Base-by-base conservation (phyloP, 1,140 invertebrate genomes). In the Onthophagus taurus region DNA sequence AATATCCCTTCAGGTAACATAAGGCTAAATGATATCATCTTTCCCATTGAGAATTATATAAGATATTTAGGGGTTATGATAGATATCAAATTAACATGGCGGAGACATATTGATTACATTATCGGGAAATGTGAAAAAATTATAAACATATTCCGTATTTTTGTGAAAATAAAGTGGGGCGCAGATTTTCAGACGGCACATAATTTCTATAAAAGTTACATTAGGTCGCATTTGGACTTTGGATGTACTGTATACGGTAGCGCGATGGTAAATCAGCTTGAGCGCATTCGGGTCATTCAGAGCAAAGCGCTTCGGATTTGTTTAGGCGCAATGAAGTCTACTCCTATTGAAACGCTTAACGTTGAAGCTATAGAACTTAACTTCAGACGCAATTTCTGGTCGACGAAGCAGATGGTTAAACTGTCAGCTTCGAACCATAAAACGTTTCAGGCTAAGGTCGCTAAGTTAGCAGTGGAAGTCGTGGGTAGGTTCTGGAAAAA, bases 121-220 rank as follows among this genome's bases (percentile, higher is more conserved):
- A 16, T 33, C 17, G 31, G n/a, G 31, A 33, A 33, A 33, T 33
- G 31, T 33, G 31, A 33, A 8, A 33, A 33, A 33, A 16, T 13
- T 33, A 4, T 33, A 13, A 33, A 33, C 17, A 14, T 33, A 33
- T 14, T 33, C 12, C 13, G 31, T 12, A 11, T 12, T 33, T 14
- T 33, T 14, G 17, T 33, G 31, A 33, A 33, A 33, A 16, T 33
- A 8, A 14, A 12, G 17, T 19, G 35, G 35, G 35, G 35, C 8
- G 20, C 35, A 3, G 35, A 37, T 37, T 37, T 37, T 12, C 3
- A 23, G 1, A n/a, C n/a, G n/a, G n/a, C n/a, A n/a, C n/a, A n/a
- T n/a, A n/a, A n/a, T n/a, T n/a, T n/a, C n/a, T n/a, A n/a, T n/a
- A n/a, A n/a, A n/a, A n/a, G n/a, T 8, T 37, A 21, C 7, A 21